A percentile compares a stretch with the other conserved stretches of the same genome.
Evolutionary conservation across 2,888 invertebrate species (phyloP).

Genomic region (Macrosiphum euphorbiae): DNA sequence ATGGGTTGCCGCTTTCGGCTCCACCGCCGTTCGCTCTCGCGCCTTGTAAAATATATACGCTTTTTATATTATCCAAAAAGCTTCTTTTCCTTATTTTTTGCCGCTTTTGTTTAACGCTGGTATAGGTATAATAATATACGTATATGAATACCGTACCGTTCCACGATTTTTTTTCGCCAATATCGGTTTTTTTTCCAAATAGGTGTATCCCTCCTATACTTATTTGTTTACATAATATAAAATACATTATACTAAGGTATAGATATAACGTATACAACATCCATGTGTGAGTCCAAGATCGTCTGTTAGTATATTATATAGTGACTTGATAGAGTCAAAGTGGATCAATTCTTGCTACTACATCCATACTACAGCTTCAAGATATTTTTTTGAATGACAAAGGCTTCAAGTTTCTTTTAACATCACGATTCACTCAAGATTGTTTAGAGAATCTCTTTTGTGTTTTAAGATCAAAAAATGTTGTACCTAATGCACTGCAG

Average conservation of each 20-base stretch:
- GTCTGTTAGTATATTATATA: too few relatives aligned
- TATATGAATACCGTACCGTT: neutral
- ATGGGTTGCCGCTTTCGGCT: conserved; percentile 44
- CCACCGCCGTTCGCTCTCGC: neutral
- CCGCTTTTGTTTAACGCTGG: neutral
- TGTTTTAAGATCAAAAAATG: too few relatives aligned
- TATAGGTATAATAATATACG: neutral
- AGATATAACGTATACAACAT: too few relatives aligned
- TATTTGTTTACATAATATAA: conserved; percentile 3
- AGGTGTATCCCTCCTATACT: neutral
- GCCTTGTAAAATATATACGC: conserved; percentile 22
- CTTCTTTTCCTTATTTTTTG: neutral
- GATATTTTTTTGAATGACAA: too few relatives aligned
- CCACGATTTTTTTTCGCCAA: neutral
- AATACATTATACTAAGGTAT: neutral
- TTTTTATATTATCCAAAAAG: conserved; percentile 35
- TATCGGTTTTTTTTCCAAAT: neutral
- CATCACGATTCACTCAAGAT: too few relatives aligned
- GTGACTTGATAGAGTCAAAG: too few relatives aligned
- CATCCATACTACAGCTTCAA: too few relatives aligned
- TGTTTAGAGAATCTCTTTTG: too few relatives aligned
- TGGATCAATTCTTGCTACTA: too few relatives aligned
- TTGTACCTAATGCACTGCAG: too few relatives aligned
- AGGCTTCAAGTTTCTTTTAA: too few relatives aligned
- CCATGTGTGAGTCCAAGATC: too few relatives aligned